These are phyloP conservation scores for Drosophila subobscura DNA, from an alignment of 1,140 invertebrate genomes.

Conservation along the genomic window DNA sequence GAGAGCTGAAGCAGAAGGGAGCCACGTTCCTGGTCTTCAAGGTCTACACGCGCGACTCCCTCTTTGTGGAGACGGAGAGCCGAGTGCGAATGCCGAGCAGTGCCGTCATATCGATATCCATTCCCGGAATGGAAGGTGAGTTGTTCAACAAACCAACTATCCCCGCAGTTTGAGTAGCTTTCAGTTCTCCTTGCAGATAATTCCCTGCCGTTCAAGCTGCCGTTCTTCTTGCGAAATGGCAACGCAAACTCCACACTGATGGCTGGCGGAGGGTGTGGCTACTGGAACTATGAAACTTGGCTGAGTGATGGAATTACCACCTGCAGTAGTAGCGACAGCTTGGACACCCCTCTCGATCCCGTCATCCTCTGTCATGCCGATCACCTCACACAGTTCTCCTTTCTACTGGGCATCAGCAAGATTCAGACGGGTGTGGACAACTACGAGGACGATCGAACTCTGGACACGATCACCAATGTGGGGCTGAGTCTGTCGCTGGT, in stretches of 20 bases:
- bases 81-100: slow-evolving; percentile 34
- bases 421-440: not conserved
- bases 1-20: not conserved
- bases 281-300: slow-evolving; percentile 78
- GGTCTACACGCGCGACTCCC: slow-evolving; percentile 66
- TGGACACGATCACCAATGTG: slow-evolving; percentile 85
- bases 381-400: slow-evolving; percentile 87
- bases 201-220: slow-evolving; percentile 40
- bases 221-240: slow-evolving; percentile 55
- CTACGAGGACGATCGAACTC: slow-evolving; percentile 83
- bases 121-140: slow-evolving; percentile 68
- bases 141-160: not conserved
- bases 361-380: slow-evolving; percentile 84
- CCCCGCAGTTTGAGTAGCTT: not conserved
- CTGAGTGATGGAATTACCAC: slow-evolving; percentile 56
- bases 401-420: slow-evolving; percentile 84
- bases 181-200: slow-evolving; percentile 20
- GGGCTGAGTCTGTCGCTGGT: slow-evolving; percentile 86
- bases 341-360: not conserved
- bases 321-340: not conserved
- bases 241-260: not conserved
- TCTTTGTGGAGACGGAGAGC: slow-evolving; percentile 63
- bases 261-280: slow-evolving; percentile 57
- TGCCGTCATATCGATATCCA: slow-evolving; percentile 69
- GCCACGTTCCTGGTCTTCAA: slow-evolving; percentile 62